phyloP scores from a whole-genome alignment of 1,140 invertebrate species.

The Tetramorium parvispinum region DNA sequence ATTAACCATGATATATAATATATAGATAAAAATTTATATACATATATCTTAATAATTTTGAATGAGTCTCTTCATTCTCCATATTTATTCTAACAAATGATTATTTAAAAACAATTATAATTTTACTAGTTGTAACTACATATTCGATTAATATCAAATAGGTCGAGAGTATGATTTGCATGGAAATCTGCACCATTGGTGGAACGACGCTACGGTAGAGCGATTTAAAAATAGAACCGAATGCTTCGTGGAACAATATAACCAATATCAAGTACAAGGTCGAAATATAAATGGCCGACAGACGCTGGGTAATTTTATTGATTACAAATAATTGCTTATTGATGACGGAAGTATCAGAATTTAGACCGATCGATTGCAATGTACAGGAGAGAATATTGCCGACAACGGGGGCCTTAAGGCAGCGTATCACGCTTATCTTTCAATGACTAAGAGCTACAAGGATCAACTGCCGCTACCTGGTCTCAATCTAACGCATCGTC shows the following conservation, averaged over 20 bases:
- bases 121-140: background rate
- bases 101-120: background rate
- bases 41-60: background rate
- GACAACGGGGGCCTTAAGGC: conserved; percentile 97
- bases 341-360: background rate
- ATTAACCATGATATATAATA: no score
- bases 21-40: background rate
- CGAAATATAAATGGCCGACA: conserved; percentile 89
- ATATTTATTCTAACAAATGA: background rate
- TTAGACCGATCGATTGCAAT: conserved; percentile 55
- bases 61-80: background rate
- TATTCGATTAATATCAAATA: conserved; percentile 71
- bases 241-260: conserved; percentile 97
- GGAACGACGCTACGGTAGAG: conserved; percentile 97
- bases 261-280: conserved; percentile 87
- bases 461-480: conserved; percentile 91
- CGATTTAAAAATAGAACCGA: conserved; percentile 95
- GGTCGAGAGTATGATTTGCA: conserved; percentile 88
- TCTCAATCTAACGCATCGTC: conserved; percentile 93
- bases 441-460: conserved; percentile 83
- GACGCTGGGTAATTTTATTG: conserved; percentile 85
- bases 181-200: conserved; percentile 99
- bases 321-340: conserved; percentile 10
- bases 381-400: conserved; percentile 95
- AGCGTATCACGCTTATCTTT: conserved; percentile 94